Conservation (phyloP, 2,113 vertebrate species). For the Xenopus tropicalis region UCB_Xtro_10.0 CM004452.2:36242001-36242500, state of each 20-base stretch:
- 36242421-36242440: too few species aligned
- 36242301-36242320: background rate
- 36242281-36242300: constrained; percentile 1
- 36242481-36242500: too few species aligned
- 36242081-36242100: constrained; percentile 27
- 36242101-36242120: constrained; percentile 26
- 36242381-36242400: too few species aligned
- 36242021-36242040: constrained; percentile 43
- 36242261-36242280: background rate
- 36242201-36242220: constrained; percentile 15
- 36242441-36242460: too few species aligned
- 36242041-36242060: constrained; percentile 38
- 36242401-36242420: too few species aligned
- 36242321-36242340: too few species aligned
- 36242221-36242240: background rate
- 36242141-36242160: constrained; percentile 38
- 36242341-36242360: too few species aligned
- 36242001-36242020: constrained; percentile 32
- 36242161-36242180: constrained; percentile 14
- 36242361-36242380: too few species aligned
- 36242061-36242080: constrained; percentile 33
- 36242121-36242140: constrained; percentile 34
- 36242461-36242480: too few species aligned
- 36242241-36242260: background rate
- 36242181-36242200: constrained; percentile 27